These are phyloP conservation scores for Drosophila guanche DNA, from an alignment of 1,140 invertebrate species.

Conservation along the genomic window DNA sequence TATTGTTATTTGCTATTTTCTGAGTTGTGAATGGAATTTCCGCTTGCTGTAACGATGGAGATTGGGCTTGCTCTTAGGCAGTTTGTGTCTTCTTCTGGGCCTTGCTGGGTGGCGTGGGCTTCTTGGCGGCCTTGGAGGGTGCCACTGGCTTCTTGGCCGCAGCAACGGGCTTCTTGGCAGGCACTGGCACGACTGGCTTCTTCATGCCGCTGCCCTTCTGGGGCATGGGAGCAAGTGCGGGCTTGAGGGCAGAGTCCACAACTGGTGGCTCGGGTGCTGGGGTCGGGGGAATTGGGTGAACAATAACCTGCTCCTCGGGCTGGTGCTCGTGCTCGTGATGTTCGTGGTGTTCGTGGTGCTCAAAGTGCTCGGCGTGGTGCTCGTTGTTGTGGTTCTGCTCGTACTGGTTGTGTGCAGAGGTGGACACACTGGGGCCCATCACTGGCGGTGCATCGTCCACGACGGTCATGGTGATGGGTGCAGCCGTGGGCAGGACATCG, in stretches of 20 bases:
- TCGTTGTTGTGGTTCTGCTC: slow-evolving; percentile 13
- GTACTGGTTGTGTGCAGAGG: neutral
- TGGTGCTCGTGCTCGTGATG: slow-evolving; percentile 29
- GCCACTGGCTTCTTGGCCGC: slow-evolving; percentile 35
- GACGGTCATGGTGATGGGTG: slow-evolving; percentile 48
- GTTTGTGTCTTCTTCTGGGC: slow-evolving; percentile 55
- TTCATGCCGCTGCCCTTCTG: slow-evolving; percentile 34
- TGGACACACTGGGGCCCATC: slow-evolving; percentile 10
- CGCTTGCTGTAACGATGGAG: slow-evolving; percentile 56
- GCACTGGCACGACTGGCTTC: slow-evolving; percentile 36
- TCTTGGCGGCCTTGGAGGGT: slow-evolving; percentile 34
- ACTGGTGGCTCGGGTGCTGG: slow-evolving; percentile 62
- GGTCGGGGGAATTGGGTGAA: slow-evolving; percentile 56
- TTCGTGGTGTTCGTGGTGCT: slow-evolving; percentile 28
- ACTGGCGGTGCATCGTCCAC: slow-evolving; percentile 53
- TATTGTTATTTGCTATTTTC: slow-evolving; percentile 59
- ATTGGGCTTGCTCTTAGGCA: slow-evolving; percentile 51
- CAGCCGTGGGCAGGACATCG: slow-evolving; percentile 56
- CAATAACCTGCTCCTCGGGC: slow-evolving; percentile 12
- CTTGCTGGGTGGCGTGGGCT: slow-evolving; percentile 64
- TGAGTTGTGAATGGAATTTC: slow-evolving; percentile 75
- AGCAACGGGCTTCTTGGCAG: slow-evolving; percentile 44
- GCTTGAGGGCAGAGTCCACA: slow-evolving; percentile 32
- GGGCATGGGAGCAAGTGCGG: slow-evolving; percentile 30
- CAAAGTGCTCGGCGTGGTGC: slow-evolving; percentile 31